Evolutionary conservation across 2,113 vertebrate species (phyloP).

Genomic region (Glaucidium brasilianum): DNA sequence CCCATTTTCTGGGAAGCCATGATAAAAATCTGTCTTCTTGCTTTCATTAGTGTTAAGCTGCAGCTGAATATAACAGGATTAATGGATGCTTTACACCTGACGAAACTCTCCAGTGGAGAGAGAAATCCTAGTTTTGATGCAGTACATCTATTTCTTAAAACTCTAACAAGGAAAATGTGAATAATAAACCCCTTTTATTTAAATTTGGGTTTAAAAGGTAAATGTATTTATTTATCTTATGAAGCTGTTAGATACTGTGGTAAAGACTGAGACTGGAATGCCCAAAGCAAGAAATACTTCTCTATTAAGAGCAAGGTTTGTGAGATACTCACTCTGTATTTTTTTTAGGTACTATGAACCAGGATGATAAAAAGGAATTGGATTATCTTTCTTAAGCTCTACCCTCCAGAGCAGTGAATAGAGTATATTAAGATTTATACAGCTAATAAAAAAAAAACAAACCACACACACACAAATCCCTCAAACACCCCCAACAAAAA

Average conservation of each 20-base stretch:
- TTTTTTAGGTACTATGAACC: neutral
- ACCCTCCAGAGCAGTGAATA: neutral
- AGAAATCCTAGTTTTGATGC: neutral
- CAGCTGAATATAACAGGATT: neutral
- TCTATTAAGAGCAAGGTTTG: neutral
- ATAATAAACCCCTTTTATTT: neutral
- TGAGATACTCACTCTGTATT: neutral
- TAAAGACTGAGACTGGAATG: neutral
- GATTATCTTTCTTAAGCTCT: neutral
- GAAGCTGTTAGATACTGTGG: neutral
- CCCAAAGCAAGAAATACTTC: neutral
- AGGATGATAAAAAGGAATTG: neutral
- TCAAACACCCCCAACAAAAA: neutral
- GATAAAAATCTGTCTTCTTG: neutral
- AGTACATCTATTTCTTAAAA: neutral
- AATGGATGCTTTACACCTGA: neutral
- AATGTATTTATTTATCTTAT: neutral
- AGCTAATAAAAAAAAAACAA: neutral
- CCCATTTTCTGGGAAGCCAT: neutral
- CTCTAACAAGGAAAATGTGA: neutral
- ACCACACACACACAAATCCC: too few species aligned
- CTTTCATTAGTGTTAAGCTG: neutral
- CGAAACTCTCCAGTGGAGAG: neutral
- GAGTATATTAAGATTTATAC: neutral
- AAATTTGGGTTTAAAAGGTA: neutral